Conservation (phyloP, 1,140 invertebrate genomes). For the Drosophila virilis region DNA sequence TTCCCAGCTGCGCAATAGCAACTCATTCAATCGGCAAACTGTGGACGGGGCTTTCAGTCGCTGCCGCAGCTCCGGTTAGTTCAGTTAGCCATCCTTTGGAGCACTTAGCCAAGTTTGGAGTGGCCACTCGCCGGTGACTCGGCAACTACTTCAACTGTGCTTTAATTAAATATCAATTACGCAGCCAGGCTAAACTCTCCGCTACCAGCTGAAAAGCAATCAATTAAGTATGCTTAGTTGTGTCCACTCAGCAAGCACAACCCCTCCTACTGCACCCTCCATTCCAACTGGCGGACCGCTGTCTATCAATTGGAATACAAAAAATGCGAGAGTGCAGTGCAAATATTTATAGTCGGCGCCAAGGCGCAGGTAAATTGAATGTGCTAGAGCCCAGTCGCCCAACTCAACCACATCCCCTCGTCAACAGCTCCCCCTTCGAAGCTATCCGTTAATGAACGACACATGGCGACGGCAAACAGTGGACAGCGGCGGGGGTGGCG, state of each 20-base stretch:
- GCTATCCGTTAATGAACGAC: constrained; percentile 60
- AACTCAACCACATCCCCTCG: not conserved
- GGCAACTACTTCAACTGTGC: constrained; percentile 68
- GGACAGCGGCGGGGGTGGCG: not conserved
- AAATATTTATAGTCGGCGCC: constrained; percentile 65
- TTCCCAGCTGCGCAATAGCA: constrained; percentile 13
- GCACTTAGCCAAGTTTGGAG: constrained; percentile 28
- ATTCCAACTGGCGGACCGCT: constrained; percentile 4
- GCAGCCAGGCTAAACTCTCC: constrained; percentile 36
- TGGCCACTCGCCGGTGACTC: constrained; percentile 37
- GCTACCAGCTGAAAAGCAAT: constrained; percentile 68
- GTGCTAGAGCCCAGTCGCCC: not conserved
- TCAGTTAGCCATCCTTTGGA: constrained; percentile 3
- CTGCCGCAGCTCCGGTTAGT: not conserved
- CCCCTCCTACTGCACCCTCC: constrained; percentile 17
- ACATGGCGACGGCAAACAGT: constrained; percentile 39
- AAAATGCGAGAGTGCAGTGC: constrained; percentile 62
- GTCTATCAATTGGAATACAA: constrained; percentile 40
- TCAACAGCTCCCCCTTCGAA: not conserved
- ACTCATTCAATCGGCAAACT: constrained; percentile 18
- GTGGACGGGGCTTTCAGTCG: constrained; percentile 13
- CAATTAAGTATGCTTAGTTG: constrained; percentile 71
- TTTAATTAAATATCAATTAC: constrained; percentile 82
- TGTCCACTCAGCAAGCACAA: constrained; percentile 25
- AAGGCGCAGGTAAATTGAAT: constrained; percentile 43